phyloP scores from a whole-genome alignment of 2,888 invertebrate species.

The Pyrocoelia pectoralis region DNA sequence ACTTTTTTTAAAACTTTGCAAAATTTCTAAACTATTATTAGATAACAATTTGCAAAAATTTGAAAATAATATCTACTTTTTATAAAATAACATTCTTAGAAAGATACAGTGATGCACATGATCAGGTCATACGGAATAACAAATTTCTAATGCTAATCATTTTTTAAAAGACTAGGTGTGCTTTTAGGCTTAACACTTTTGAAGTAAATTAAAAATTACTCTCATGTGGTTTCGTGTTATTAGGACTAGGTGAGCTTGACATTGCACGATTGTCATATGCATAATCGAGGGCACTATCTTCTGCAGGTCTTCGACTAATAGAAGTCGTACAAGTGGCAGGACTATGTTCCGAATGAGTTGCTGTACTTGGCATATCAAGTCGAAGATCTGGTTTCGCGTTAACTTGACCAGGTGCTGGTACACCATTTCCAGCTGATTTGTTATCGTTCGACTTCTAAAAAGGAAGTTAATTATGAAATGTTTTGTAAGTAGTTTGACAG shows the following conservation, averaged over 20 bases:
- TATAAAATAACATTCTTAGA: too few species aligned
- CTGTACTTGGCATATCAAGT: slow-evolving; percentile 42
- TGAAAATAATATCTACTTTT: too few species aligned
- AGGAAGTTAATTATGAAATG: background rate
- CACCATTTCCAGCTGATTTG: slow-evolving; percentile 35
- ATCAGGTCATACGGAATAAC: too few species aligned
- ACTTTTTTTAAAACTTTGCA: background rate
- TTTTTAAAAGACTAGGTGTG: too few species aligned
- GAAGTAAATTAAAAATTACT: slow-evolving; percentile 34
- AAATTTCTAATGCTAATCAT: too few species aligned
- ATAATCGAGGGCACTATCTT: slow-evolving; percentile 79
- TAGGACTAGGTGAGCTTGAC: slow-evolving; percentile 71
- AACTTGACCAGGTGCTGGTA: slow-evolving; percentile 16
- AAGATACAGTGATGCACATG: too few species aligned
- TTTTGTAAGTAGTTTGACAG: background rate
- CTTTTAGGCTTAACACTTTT: too few species aligned
- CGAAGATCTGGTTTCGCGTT: slow-evolving; percentile 39
- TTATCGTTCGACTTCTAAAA: slow-evolving; percentile 41
- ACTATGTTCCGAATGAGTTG: slow-evolving; percentile 51
- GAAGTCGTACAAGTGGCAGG: slow-evolving; percentile 72
- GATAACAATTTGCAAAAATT: background rate
- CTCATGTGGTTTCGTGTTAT: slow-evolving; percentile 41
- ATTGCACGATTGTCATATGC: slow-evolving; percentile 83
- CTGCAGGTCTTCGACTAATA: slow-evolving; percentile 77
- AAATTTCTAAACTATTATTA: background rate